Evolutionary conservation across 1,140 invertebrate genomes (phyloP).

Genomic region (Wasmannia auropunctata): DNA sequence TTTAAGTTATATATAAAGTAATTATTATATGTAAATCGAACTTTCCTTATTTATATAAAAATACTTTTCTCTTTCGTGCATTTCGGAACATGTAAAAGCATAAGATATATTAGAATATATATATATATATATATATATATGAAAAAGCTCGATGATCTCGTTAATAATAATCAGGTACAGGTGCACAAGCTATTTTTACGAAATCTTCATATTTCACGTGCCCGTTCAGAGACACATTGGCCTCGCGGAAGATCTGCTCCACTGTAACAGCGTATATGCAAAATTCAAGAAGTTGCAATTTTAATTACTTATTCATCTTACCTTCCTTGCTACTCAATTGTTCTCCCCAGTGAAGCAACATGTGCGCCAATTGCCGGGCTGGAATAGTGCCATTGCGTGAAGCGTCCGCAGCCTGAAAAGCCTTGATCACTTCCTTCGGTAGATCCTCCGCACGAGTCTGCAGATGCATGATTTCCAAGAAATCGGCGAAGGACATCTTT

Average conservation of each 20-base stretch:
- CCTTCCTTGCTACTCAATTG: conserved; percentile 95
- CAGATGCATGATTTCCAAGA: conserved; percentile 97
- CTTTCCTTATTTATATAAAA: neutral
- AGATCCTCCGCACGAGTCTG: conserved; percentile 95
- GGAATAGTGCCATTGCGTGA: conserved; percentile 91
- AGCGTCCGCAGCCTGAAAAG: conserved; percentile 94
- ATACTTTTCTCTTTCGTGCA: neutral
- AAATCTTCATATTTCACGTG: conserved; percentile 96
- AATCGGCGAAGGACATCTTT: conserved; percentile 98
- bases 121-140: conserved; percentile 13
- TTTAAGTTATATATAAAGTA: conserved; percentile 41
- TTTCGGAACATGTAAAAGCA: neutral
- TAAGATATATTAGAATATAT: conserved; percentile 21
- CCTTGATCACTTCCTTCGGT: conserved; percentile 94
- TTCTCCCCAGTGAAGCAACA: conserved; percentile 96
- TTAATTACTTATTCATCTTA: conserved; percentile 80
- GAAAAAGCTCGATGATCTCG: conserved; percentile 58
- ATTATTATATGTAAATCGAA: conserved; percentile 28
- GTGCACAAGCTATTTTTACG: conserved; percentile 96
- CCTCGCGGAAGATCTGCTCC: conserved; percentile 96
- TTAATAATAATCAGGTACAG: conserved; percentile 97
- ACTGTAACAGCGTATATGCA: conserved; percentile 90
- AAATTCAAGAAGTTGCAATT: no score
- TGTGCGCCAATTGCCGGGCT: conserved; percentile 93
- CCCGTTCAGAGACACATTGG: conserved; percentile 93